These are phyloP conservation scores for Vanessa cardui DNA, from an alignment of 2,888 invertebrate genomes.

Conservation along the genomic window DNA sequence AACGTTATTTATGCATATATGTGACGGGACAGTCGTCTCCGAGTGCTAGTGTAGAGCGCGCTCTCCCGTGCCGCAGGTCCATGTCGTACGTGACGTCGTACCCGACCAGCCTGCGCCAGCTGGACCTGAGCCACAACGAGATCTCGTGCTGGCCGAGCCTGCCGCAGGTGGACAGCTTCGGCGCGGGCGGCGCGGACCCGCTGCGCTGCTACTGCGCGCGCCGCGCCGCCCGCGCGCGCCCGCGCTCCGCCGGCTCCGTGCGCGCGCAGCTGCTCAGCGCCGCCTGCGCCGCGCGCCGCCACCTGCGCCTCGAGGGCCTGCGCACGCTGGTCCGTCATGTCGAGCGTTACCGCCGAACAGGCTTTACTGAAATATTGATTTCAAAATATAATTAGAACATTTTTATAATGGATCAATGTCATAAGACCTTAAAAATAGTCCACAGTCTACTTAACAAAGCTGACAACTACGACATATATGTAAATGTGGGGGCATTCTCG, in stretches of 20 bases:
- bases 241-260: constrained; percentile 84
- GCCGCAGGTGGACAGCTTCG: constrained; percentile 83
- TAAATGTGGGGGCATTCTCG: no score
- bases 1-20: no score
- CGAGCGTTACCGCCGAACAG: no score
- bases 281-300: constrained; percentile 93
- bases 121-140: constrained; percentile 96
- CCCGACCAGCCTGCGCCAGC: constrained; percentile 93
- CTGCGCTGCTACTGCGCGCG: constrained; percentile 86
- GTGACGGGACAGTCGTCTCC: no score
- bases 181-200: constrained; percentile 85
- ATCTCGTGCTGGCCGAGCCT: constrained; percentile 95
- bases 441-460: no score
- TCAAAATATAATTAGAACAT: no score
- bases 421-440: no score
- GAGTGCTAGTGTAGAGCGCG: not conserved
- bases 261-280: constrained; percentile 88
- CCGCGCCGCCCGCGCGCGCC: constrained; percentile 48
- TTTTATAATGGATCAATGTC: no score
- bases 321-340: constrained; percentile 85
- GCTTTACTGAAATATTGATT: no score
- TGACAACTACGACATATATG: no score
- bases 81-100: constrained; percentile 96
- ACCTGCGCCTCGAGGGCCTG: constrained; percentile 90
- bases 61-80: constrained; percentile 65